These are phyloP conservation scores for Aulostomus chinensis DNA, from an alignment of 2,797 vertebrate genomes.

Conservation along the genomic window DNA sequence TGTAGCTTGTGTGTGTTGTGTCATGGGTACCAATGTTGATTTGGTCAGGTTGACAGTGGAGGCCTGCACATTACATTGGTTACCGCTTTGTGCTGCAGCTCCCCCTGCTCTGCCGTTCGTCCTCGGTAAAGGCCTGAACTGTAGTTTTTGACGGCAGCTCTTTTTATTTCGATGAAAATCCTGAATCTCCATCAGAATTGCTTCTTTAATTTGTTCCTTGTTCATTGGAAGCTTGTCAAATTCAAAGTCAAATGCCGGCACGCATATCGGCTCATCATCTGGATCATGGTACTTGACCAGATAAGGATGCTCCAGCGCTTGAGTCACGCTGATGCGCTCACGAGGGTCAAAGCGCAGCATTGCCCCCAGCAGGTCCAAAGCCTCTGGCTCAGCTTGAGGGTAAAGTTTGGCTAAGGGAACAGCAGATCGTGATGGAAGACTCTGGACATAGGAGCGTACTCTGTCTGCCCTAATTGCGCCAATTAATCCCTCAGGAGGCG, in stretches of 20 bases:
- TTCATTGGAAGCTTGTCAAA: conserved; percentile 85
- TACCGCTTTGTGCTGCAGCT: conserved; percentile 16
- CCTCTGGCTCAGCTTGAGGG: conserved; percentile 84
- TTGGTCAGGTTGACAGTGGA: conserved; percentile 32
- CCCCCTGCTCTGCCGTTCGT: conserved; percentile 34
- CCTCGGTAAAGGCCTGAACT: conserved; percentile 82
- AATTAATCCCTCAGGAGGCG: conserved; percentile 85
- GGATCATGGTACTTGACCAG: conserved; percentile 91
- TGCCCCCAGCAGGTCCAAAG: conserved; percentile 82
- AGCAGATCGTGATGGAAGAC: conserved; percentile 83
- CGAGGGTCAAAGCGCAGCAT: conserved; percentile 90
- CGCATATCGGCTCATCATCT: conserved; percentile 92
- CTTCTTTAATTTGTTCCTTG: conserved; percentile 91
- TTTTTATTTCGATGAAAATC: conserved; percentile 89
- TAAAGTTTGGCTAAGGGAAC: conserved; percentile 85
- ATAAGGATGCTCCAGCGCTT: conserved; percentile 89
- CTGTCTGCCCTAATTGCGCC: conserved; percentile 87
- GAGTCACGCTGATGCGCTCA: conserved; percentile 83
- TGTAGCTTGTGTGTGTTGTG: conserved; percentile 48
- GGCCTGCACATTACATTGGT: conserved; percentile 40
- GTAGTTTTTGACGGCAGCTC: conserved; percentile 83
- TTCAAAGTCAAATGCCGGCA: conserved; percentile 93
- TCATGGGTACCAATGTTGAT: conserved; percentile 40
- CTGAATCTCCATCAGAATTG: conserved; percentile 91
- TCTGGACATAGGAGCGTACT: conserved; percentile 89